Base-by-base conservation (phyloP, 2,888 invertebrate species). In the Smittia aterrima region DNA sequence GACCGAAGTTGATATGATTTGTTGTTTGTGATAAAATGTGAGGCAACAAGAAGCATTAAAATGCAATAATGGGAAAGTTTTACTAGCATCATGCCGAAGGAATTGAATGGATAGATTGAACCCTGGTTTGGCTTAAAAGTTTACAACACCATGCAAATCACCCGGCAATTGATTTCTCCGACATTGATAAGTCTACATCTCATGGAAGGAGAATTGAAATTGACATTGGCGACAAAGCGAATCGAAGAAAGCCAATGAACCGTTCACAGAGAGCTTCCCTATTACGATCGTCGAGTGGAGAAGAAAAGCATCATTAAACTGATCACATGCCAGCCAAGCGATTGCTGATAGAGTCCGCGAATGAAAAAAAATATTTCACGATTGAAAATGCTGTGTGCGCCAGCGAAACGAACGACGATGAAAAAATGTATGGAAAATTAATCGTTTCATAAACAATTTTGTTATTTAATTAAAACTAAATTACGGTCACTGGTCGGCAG, bases 381-480 rank as follows among this genome's bases (percentile, higher is more conserved):
- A 13, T 47, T 47, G 47, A 47, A 47, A 47, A 47, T 11, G 32
- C 32, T 3, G 32, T 9, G 32, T 6, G 32, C 32, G 32, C 32
- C 32, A 3, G 32, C 32, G 4, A 32, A 9, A 32, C n/a, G n/a
- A n/a, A n/a, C n/a, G n/a, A 32, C 3, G 32, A 32, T 9, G 32
- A 32, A 9, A 32, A 32, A 32, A 32, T 32, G 32, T 32, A 32
- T 47, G 47, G 40, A 64, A 62, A 73, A 73, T 73, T 73, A 73
- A 73, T 73, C 64, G 73, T n/a, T 64, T 73, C 38, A 73, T 73
- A 73, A 73, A 73, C 73, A 73, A 73, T 64, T 62, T 64, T 64
- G 73, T 62, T 73, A 64, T 73, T 73, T 73, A 73, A 73, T 73
- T 73, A 73, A 73, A 73, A 64, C 18, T 62, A 73, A 64, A 73